Conservation (phyloP, 2,113 vertebrate genomes). For the Embiotoca jacksoni region DNA sequence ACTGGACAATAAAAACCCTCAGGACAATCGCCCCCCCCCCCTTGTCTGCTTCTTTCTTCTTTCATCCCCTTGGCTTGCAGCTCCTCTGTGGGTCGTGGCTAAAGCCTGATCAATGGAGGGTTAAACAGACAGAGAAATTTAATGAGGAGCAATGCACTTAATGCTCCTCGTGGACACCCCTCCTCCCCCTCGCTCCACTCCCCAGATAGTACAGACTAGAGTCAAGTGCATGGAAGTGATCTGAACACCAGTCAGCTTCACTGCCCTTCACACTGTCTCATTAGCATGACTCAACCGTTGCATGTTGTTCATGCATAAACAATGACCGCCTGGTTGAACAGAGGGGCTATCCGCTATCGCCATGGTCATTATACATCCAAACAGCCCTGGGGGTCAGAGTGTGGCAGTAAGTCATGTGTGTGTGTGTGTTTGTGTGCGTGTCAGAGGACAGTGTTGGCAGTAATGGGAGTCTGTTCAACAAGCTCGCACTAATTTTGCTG, state of each 20-base stretch:
- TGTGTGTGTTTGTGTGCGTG: conserved; percentile 2
- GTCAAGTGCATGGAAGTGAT: conserved; percentile 67
- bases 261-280: conserved; percentile 66
- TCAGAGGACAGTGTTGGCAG: conserved; percentile 40
- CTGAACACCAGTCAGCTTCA: conserved; percentile 57
- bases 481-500: conserved; percentile 53
- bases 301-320: conserved; percentile 73
- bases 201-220: conserved; percentile 55
- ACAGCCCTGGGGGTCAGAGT: conserved; percentile 41
- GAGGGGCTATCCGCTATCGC: conserved; percentile 41
- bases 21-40: conserved; percentile 6
- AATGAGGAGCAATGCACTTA: conserved; percentile 60
- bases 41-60: conserved; percentile 18
- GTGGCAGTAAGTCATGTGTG: conserved; percentile 33
- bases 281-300: conserved; percentile 58
- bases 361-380: conserved; percentile 65
- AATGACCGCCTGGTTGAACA: conserved; percentile 58
- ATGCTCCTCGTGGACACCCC: conserved; percentile 23
- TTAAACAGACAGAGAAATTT: conserved; percentile 59
- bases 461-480: conserved; percentile 34
- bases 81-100: conserved; percentile 19
- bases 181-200: conserved; percentile 22
- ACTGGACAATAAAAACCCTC: conserved; percentile 36
- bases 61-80: conserved; percentile 24
- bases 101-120: conserved; percentile 53